Conservation (phyloP, 2,113 vertebrate genomes). For the Halcyon malimbica region DNA sequence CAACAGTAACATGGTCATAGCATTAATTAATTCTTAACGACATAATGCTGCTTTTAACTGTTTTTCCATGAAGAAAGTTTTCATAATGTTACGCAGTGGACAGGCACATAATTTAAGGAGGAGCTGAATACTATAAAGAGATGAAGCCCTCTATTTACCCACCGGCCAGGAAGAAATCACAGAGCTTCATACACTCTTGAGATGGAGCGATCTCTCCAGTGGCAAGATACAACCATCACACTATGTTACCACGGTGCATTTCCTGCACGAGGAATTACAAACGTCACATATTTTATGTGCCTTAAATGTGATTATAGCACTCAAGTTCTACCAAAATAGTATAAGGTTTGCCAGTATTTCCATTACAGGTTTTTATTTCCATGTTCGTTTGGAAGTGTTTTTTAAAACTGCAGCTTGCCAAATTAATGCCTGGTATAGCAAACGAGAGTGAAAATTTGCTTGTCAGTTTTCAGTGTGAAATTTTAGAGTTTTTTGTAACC, state of each 20-base stretch:
- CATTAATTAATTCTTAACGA: background rate
- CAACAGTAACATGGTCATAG: background rate
- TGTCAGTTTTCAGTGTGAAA: background rate
- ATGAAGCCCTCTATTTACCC: conserved; percentile 58
- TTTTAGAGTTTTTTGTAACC: background rate
- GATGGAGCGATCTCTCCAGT: conserved; percentile 62
- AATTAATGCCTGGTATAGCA: background rate
- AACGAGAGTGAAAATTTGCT: background rate
- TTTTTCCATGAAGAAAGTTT: conserved; percentile 3
- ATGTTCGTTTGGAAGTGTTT: background rate
- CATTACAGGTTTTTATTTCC: background rate
- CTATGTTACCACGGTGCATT: conserved; percentile 66
- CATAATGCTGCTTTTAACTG: background rate
- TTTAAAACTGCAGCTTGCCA: background rate
- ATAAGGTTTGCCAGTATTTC: background rate
- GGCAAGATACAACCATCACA: conserved; percentile 66
- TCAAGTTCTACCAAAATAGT: conserved; percentile 15
- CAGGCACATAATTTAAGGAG: conserved; percentile 11
- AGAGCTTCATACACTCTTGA: conserved; percentile 64
- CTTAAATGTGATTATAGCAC: conserved; percentile 16
- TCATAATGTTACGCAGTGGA: background rate
- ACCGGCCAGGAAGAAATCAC: conserved; percentile 67
- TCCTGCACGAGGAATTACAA: conserved; percentile 72
- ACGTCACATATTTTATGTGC: conserved; percentile 53
- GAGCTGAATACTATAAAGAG: background rate